Base-by-base conservation (phyloP, 2,888 invertebrate species). In the Caenorhabditis uteleia region DNA sequence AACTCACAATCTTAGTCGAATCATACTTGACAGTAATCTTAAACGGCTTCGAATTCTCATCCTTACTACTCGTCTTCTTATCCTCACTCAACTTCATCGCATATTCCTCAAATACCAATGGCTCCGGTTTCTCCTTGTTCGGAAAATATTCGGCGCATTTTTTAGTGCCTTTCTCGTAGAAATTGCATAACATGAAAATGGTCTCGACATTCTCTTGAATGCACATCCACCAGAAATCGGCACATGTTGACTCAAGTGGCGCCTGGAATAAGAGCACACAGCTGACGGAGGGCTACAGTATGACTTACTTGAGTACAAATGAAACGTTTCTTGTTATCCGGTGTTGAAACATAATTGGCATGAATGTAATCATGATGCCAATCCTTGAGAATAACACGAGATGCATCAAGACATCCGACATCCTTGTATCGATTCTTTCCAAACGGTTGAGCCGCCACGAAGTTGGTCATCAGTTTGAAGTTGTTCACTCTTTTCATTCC, bases 221-320 rank as follows among this genome's bases (percentile, higher is more conserved):
- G 33, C 64, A 51, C 70, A 73, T 70, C 26, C 38, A 54, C 72
- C 72, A 72, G 27, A 67, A 69, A 43, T 72, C 72, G 44, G 62
- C 47, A 26, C 62, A 64, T 7, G 72, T 72, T 48, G 62, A 65
- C 45, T 64, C 65, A 45, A 72, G 21, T n/a, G 72, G 72, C 26
- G 69, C 72, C 54, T 69, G 25, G 23, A 40, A 20, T 20, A 26
- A 10, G 18, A 18, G 31, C 8, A 8, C 54, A 54, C 54, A n/a
- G n/a, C n/a, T n/a, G n/a, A n/a, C n/a, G n/a, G n/a, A n/a, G n/a
- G n/a, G n/a, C n/a, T n/a, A n/a, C n/a, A n/a, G n/a, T n/a, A n/a
- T n/a, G n/a, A n/a, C n/a, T n/a, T n/a, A n/a, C n/a, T 46, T 65
- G 71, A 29, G 71, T 56, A 40, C 72, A 72, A 48, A 72, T 72